These are phyloP conservation scores for Peromyscus nudipes DNA, from an alignment of 2,797 vertebrate genomes.

Conservation along the genomic window DNA sequence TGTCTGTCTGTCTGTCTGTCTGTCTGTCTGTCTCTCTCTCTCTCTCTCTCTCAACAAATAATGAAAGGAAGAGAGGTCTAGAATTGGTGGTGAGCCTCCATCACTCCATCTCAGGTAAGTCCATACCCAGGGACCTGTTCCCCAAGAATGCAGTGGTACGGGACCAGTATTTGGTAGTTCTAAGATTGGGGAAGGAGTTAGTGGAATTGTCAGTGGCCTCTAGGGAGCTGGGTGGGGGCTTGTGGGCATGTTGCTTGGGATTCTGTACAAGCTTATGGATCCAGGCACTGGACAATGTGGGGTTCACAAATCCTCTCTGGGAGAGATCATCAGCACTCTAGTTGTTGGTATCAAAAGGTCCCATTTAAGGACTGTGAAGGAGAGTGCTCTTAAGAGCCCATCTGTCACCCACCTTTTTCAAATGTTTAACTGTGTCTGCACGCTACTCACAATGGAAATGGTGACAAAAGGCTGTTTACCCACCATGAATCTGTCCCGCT, in stretches of 20 bases:
- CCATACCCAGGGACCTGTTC: no score
- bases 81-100: background rate
- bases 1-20: background rate
- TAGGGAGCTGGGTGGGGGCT: fast-evolving
- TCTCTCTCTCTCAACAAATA: background rate
- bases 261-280: slow-evolving; percentile 7
- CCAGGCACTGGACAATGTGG: background rate
- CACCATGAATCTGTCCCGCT: slow-evolving; percentile 2
- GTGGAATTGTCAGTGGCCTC: background rate
- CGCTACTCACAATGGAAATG: slow-evolving; percentile 45
- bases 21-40: no score
- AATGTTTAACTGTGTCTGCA: slow-evolving; percentile 64
- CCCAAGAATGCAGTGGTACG: background rate
- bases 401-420: slow-evolving; percentile 60
- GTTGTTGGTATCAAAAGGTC: slow-evolving; percentile 39
- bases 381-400: slow-evolving; percentile 58
- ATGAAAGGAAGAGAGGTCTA: background rate
- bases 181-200: background rate
- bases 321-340: background rate
- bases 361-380: slow-evolving; percentile 37
- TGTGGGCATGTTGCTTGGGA: background rate
- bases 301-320: background rate
- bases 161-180: background rate
- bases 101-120: background rate
- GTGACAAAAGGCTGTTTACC: slow-evolving; percentile 38